Evolutionary conservation across 2,888 invertebrate species (phyloP).

Genomic region (Clitarchus hookeri): DNA sequence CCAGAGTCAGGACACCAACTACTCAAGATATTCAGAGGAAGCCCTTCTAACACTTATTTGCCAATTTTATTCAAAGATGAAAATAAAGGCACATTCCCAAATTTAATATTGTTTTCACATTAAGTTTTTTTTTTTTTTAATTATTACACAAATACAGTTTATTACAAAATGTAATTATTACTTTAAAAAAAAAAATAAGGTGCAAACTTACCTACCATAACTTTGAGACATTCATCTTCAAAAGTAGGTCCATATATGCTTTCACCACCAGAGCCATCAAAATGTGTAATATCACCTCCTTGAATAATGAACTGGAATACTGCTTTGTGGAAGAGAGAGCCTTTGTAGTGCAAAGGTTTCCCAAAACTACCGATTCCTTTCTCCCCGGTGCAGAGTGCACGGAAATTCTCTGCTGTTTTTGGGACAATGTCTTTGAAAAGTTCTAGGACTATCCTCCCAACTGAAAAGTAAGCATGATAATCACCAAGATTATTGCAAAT

Average conservation of each 20-base stretch:
- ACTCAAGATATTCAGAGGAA: no score
- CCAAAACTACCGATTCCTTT: constrained; percentile 71
- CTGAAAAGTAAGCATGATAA: constrained; percentile 54
- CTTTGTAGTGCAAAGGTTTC: constrained; percentile 83
- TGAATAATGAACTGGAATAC: constrained; percentile 88
- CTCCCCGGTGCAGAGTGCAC: constrained; percentile 91
- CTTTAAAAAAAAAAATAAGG: no score
- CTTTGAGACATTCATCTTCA: constrained; percentile 84
- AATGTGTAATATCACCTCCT: constrained; percentile 77
- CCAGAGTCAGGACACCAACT: no score
- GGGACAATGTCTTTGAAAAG: constrained; percentile 83
- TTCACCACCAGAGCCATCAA: constrained; percentile 88
- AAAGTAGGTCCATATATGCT: constrained; percentile 92
- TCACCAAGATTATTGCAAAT: no score
- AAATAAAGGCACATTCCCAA: no score
- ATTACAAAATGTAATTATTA: no score
- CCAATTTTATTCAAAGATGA: no score
- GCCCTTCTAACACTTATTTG: no score
- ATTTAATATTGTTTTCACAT: no score
- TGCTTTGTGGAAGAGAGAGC: constrained; percentile 78
- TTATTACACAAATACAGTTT: no score
- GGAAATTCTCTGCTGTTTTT: constrained; percentile 88
- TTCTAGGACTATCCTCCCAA: constrained; percentile 84
- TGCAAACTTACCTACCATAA: constrained; percentile 57
- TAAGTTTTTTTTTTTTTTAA: no score